These are phyloP conservation scores for Aphyosemion australe DNA, from an alignment of 2,113 vertebrate genomes.

Conservation along the genomic window DNA sequence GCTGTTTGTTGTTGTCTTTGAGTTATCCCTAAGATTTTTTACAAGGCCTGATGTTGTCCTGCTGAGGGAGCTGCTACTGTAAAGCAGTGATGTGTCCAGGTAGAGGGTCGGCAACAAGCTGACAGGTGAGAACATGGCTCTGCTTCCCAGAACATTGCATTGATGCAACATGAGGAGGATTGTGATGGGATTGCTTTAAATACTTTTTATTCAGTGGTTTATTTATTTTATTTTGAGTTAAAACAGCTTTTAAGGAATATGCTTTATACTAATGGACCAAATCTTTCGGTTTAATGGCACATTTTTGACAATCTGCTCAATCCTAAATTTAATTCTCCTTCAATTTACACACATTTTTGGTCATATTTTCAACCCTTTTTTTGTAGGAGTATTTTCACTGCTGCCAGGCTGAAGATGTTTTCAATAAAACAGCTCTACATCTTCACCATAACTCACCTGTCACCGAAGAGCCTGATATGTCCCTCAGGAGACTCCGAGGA, in stretches of 20 bases:
- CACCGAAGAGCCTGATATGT: not conserved
- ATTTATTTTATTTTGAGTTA: too few relatives aligned
- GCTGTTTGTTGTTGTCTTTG: not conserved
- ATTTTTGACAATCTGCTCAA: not conserved
- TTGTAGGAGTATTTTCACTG: not conserved
- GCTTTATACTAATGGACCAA: not conserved
- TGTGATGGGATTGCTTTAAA: too few relatives aligned
- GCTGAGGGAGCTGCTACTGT: not conserved
- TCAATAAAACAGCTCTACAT: not conserved
- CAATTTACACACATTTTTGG: not conserved
- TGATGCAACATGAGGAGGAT: too few relatives aligned
- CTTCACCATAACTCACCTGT: constrained; percentile 1
- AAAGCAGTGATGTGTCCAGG: too few relatives aligned
- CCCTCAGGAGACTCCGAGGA: not conserved
- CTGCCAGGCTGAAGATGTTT: not conserved
- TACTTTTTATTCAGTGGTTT: too few relatives aligned
- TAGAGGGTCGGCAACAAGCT: too few relatives aligned
- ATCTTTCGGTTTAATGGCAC: not conserved
- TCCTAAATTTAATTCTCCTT: not conserved
- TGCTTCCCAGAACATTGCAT: not conserved
- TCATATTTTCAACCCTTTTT: not conserved
- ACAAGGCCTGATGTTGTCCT: not conserved
- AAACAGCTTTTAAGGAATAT: not conserved
- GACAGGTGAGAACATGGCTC: too few relatives aligned
- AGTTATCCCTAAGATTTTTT: not conserved